Base-by-base conservation (phyloP, 2,888 invertebrate species). In the Geotrupes spiniger region DNA sequence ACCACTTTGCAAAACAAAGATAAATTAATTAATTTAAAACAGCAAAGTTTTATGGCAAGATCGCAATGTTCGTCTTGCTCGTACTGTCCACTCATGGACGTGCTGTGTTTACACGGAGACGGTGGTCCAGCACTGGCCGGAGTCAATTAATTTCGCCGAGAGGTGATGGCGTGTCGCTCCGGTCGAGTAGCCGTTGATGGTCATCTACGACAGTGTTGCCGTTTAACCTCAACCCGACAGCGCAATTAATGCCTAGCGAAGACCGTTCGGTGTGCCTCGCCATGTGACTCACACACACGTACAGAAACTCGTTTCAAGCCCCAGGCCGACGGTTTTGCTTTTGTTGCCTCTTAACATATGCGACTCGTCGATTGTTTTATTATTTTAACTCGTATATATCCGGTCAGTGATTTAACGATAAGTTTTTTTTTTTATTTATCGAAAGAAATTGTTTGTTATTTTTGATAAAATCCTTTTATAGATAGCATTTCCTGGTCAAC, bases 221-320 rank as follows among this genome's bases (percentile, higher is more conserved):
- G 51, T 50, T 54, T 59, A 56, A 56, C 54, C 57, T 55, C 52
- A 49, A 53, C 53, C 56, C 56, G 53, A 56, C 51, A 54, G 49
- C 53, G 57, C 60, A 62, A 61, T 62, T 61, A 62, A 60, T 59
- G 59, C 60, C 21, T 53, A 52, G 54, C 57, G 53, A 53, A 52
- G 57, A 41, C 54, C 59, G 52, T 15, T 33, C 33, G 12, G 12
- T 33, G 21, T 21, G 21, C 21, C 6, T 21, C 21, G 21, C 33
- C 15, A 15, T 33, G 33, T 68, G 68, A 68, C 61, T 68, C 68
- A 33, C 15, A 33, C 33, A 6, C 21, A 21, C 6, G 66, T 63
- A 63, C 63, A 63, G 64, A 64, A 68, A 68, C 68, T 66, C 60
- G 68, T 67, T 67, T 62, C 58, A 57, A 63, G 60, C 59, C 63